Base-by-base conservation (phyloP, 2,888 invertebrate species). In the Thecocarcelia acutangulata region DNA sequence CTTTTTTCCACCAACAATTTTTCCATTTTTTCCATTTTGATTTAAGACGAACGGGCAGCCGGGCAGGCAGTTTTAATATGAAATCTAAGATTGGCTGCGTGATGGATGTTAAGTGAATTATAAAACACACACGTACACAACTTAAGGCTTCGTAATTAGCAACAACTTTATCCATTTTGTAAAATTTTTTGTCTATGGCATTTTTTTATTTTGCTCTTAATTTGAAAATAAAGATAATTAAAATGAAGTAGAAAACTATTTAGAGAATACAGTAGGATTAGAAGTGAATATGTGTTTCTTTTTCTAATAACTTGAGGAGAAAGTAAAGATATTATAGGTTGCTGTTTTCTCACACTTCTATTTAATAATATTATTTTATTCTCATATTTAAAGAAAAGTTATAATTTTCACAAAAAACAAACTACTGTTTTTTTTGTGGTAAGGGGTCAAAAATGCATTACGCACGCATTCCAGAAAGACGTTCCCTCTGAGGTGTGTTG, bases 131-230 rank as follows among this genome's bases (percentile, higher is more conserved):
- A 70, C 52, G 64, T 69, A 64, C 64, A 58, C 52, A 75, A 17
- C 40, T 68, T 63, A 46, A 77, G 70, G 69, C 80, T 56, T 46
- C 17, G 73, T 78, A 76, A 80, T 75, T 75, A 75, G 78, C 78
- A 73, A 81, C 81, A 81, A 81, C 82, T 82, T 82, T 70, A 82
- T 82, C 70, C 74, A 70, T 69, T 82, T 75, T 75, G 42, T 44
- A 37, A 24, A 37, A 46, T 19, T 50, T 52, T 64, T 48, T 46
- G n/a, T 24, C n/a, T 33, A 13, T n/a, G 44, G 37, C 17, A 19
- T 50, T 17, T 54, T 68, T 46, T 77, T 48, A 33, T 33, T 33
- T 58, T 58, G 0, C 13, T 17, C 19, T 42, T 58, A 59, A 59
- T 68, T 73, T 59, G 52, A 78, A 78, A 78, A 59, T 59, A 58